phyloP scores from a whole-genome alignment of 1,140 invertebrate species.

The Ephestia elutella region DNA sequence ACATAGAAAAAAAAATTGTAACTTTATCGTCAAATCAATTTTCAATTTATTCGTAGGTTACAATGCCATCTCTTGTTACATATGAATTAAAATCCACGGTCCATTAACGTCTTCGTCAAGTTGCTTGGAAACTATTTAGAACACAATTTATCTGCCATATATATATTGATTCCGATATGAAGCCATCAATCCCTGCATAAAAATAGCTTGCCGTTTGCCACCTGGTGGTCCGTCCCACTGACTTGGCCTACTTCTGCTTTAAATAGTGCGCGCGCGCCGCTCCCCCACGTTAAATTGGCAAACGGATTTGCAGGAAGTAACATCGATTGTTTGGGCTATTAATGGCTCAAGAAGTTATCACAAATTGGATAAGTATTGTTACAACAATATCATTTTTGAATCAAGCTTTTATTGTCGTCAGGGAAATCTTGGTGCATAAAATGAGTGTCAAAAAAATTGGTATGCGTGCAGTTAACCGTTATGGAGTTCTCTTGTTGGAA shows the following conservation, averaged over 20 bases:
- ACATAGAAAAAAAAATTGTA: too few relatives aligned
- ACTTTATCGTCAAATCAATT: too few relatives aligned
- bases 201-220: constrained; percentile 33
- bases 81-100: neutral
- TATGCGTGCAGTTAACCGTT: too few relatives aligned
- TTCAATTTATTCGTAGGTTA: too few relatives aligned
- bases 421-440: too few relatives aligned
- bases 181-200: constrained; percentile 9
- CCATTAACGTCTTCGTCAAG: neutral
- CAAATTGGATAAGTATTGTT: too few relatives aligned
- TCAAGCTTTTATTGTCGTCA: too few relatives aligned
- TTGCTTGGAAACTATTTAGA: neutral
- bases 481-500: too few relatives aligned
- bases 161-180: neutral
- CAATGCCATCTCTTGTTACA: neutral
- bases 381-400: too few relatives aligned
- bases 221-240: constrained; percentile 47
- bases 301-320: constrained; percentile 18
- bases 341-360: neutral
- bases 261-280: constrained; percentile 49
- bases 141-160: neutral
- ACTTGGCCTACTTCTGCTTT: constrained; percentile 50
- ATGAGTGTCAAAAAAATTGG: too few relatives aligned
- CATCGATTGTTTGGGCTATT: constrained; percentile 10
- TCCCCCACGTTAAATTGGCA: constrained; percentile 32